A percentile compares a stretch with the other conserved stretches of the same genome.
Conservation (phyloP, 1,140 invertebrate genomes). For the Sycophaga agraensis region DNA sequence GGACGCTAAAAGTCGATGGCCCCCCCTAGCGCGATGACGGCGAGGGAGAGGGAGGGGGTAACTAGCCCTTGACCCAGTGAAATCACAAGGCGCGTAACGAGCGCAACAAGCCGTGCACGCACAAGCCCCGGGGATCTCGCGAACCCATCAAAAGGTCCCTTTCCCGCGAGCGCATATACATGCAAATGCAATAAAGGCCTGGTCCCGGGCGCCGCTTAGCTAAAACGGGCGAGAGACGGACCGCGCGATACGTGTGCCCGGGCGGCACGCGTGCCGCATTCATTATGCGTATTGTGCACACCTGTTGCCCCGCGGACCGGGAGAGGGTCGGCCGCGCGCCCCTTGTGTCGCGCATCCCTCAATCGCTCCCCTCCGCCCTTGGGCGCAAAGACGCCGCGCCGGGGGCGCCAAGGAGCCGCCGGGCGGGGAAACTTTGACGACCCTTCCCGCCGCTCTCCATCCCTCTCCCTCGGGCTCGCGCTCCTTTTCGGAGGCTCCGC, state of each 20-base stretch:
- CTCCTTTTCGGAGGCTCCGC: neutral
- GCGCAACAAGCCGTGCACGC: neutral
- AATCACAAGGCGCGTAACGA: slow-evolving; percentile 8
- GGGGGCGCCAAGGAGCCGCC: slow-evolving; percentile 1
- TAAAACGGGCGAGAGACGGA: slow-evolving; percentile 5
- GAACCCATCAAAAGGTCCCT: slow-evolving; percentile 25
- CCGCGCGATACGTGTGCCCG: too few relatives aligned
- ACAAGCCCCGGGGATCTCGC: too few relatives aligned
- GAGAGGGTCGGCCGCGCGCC: neutral
- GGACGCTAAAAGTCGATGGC: too few relatives aligned
- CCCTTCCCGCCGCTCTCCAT: neutral
- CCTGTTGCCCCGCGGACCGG: slow-evolving; percentile 39
- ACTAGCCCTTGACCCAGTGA: slow-evolving; percentile 24
- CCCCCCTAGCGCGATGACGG: too few relatives aligned
- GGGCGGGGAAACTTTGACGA: slow-evolving; percentile 21
- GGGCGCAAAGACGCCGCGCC: slow-evolving; percentile 5
- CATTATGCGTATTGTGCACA: slow-evolving; percentile 46
- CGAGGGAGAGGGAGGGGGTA: too few relatives aligned
- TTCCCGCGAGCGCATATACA: slow-evolving; percentile 16
- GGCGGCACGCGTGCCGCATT: slow-evolving; percentile 30
- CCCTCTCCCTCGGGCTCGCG: neutral
- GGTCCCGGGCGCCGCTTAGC: neutral
- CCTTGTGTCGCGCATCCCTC: slow-evolving; percentile 26
- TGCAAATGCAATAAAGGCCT: slow-evolving; percentile 27
- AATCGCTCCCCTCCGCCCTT: slow-evolving; percentile 8